Base-by-base conservation (phyloP, 2,113 vertebrate genomes). In the Actenoides hombroni region DNA sequence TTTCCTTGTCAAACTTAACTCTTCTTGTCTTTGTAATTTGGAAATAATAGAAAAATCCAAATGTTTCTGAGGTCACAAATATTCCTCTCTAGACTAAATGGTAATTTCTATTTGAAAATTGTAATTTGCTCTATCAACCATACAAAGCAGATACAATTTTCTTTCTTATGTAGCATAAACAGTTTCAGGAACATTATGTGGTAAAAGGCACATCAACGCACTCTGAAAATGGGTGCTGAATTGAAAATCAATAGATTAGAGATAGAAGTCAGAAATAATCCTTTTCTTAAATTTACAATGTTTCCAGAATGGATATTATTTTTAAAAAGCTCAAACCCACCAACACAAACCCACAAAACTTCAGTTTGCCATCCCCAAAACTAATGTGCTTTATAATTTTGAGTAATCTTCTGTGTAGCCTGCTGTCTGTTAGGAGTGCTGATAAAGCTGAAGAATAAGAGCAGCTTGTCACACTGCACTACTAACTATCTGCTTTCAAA, bases 361-460 rank as follows among this genome's bases (percentile, higher is more conserved):
- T 89, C 28, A 42, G 10, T 81, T 90, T 80, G 17, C 29, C 42
- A 54, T 70, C 64, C 10, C 54, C 53, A 60, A 84, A 86, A 86
- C 68, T 69, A 95, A 93, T 49, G 21, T 35, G 49, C 46, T 77
- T 96, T 79, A 31, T 92, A 73, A 78, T 71, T 94, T 80, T 74
- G 81, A 92, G 81, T 87, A 83, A 94, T 89, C 71, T 91, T 86
- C 60, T 73, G 78, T 28, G 9, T 65, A 83, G 37, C 60, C 64
- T 61, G 18, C 88, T 77, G 79, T 83, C 86, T 67, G 80, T 90
- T 92, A 90, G 83, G 74, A 84, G 29, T 79, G 70, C 75, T 94
- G 77, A 84, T 74, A 83, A 63, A 88, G 91, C 86, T 67, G 92
- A n/a, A 95, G 81, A 93, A 70, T 76, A 88, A 79, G 68, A 93